Evolutionary conservation across 2,113 vertebrate genomes (phyloP), one percentile per base, ranked within the genome.

Genomic region (Orthonyx spaldingii): DNA sequence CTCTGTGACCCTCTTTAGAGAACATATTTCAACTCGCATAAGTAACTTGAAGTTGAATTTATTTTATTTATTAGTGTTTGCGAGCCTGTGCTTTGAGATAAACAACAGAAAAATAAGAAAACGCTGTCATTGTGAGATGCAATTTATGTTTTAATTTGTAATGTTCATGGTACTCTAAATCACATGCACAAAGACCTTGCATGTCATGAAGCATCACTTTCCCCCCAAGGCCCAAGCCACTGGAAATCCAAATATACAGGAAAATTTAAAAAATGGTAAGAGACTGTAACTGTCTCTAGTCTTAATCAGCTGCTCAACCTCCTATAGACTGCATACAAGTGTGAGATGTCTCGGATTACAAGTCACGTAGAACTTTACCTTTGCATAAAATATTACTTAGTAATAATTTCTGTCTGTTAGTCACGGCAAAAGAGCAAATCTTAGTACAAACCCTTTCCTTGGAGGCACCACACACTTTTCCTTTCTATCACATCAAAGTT

Each of bases 351-450:
- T 77, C 61, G n/a, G 46, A 90, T 65, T 65, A 27, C 24, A 49
- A 69, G 22, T 65, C 55, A 90, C 21, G 20, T 1, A 52, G 28
- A 57, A 46, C 15, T 86, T 80, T 50, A 72, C 30, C 55, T 80
- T 90, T 74, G 55, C 70, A 92, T 63, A 55, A 86, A 93, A 81
- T 59, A 70, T 6, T 77, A 74, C 23, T 50, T 18, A 52, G 12
- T 59, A 93, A 77, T 74, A 86, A 96, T 90, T 95, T 83, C 33
- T 46, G 41, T 37, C 37, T 86, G 35, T 80, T 93, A 94, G 47
- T 93, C 88, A 92, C 2, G 49, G 71, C 15, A 77, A 50, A 72
- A 83, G 42, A 90, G 11, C 18, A 26, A 22, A n/a, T 80, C 81
- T 74, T 32, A 59, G 42, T 17, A 77, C 9, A 70, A 94, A 50